Conservation (phyloP, 2,797 vertebrate genomes). For the Eutrigla gurnardus region DNA sequence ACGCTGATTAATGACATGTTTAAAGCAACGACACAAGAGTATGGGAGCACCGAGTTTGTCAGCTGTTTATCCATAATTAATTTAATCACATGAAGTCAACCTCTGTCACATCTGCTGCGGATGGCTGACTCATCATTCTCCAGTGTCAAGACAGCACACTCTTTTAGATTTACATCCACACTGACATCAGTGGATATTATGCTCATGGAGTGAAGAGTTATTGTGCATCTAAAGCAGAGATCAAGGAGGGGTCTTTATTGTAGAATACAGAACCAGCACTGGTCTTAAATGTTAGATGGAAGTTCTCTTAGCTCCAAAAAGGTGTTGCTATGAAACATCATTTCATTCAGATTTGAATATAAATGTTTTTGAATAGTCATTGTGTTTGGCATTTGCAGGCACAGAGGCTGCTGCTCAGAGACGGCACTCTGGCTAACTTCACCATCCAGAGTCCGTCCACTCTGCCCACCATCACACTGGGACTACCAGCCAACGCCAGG, state of each 20-base stretch:
- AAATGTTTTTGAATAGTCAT: background rate
- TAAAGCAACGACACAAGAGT: conserved; percentile 77
- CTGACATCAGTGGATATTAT: conserved; percentile 8
- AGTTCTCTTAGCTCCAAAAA: background rate
- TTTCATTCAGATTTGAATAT: background rate
- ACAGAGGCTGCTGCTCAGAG: conserved; percentile 84
- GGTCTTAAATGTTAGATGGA: background rate
- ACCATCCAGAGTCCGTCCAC: conserved; percentile 85
- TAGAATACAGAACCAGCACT: background rate
- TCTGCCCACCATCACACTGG: conserved; percentile 93
- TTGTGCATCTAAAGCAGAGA: background rate
- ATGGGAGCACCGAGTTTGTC: conserved; percentile 52
- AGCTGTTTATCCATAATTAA: conserved; percentile 76
- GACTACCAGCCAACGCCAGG: conserved; percentile 90
- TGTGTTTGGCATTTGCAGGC: conserved; percentile 73
- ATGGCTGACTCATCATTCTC: conserved; percentile 45
- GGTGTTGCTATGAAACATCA: background rate
- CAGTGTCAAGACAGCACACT: conserved; percentile 1
- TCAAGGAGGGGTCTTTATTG: background rate
- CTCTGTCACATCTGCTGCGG: conserved; percentile 72
- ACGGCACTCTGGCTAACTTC: conserved; percentile 90
- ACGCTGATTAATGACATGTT: conserved; percentile 82
- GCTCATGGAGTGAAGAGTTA: background rate
- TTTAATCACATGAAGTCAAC: conserved; percentile 75
- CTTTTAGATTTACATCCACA: conserved; percentile 25